A percentile compares a stretch with the other conserved stretches of the same genome.
Conservation (phyloP, 1,140 invertebrate genomes). For the Chionoecetes opilio region DNA sequence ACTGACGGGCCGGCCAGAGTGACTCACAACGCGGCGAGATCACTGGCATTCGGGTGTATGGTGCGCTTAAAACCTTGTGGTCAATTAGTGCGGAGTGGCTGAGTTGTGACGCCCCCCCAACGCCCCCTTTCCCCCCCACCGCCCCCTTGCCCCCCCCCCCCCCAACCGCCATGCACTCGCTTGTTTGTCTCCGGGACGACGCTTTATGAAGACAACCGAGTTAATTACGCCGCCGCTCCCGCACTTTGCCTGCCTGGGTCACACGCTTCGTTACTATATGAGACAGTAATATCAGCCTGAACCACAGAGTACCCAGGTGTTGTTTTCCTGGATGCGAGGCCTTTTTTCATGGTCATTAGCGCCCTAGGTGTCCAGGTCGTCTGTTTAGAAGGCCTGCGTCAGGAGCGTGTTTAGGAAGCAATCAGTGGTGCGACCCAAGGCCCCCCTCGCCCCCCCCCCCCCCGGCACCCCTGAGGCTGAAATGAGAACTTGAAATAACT, state of each 20-base stretch:
- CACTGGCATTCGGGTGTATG: neutral
- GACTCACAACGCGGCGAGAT: neutral
- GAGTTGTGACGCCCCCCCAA: neutral
- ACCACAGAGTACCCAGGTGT: neutral
- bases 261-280: neutral
- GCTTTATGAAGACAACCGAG: neutral
- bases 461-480: neutral
- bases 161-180: neutral
- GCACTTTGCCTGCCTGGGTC: neutral
- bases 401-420: slow-evolving; percentile 2
- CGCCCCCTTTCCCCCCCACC: too few relatives aligned
- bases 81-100: neutral
- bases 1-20: neutral
- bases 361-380: neutral
- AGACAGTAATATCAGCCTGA: neutral
- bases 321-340: neutral
- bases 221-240: neutral
- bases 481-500: slow-evolving; percentile 7
- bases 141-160: neutral
- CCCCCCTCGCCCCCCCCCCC: neutral
- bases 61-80: neutral
- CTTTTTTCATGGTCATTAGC: neutral
- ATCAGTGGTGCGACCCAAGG: neutral
- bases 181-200: slow-evolving; percentile 24
- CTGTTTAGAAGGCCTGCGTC: neutral